Base-by-base conservation (phyloP, 2,113 vertebrate genomes). In the Xiphophorus couchianus region DNA sequence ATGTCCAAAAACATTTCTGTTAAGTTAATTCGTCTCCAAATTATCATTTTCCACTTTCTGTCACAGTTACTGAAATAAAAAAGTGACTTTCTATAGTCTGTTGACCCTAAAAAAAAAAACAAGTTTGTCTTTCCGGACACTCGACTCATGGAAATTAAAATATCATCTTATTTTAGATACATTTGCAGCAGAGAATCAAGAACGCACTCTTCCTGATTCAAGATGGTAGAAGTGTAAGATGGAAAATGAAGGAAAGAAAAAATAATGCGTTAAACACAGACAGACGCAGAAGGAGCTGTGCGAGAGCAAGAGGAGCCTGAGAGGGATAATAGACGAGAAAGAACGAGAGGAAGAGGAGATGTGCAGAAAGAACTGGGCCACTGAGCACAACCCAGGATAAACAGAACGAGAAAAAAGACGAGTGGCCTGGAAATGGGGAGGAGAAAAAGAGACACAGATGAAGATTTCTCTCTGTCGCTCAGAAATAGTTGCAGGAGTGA, bases 291-390 rank as follows among this genome's bases (percentile, higher is more conserved):
- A 60, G 76, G 31, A 79, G 69, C 1, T 2, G 3, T 67, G 68
- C 58, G 29, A 67, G 39, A 80, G 71, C 33, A 17, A 74, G 42
- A 51, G 64, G 44, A 44, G 62, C 67, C 79, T 72, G 60, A 83
- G 48, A 76, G 66, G 48, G 76, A 42, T 31, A 0, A 14, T 29
- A 31, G 54, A 60, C 66, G 72, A 69, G 80, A 77, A 76, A 80
- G 37, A 72, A 81, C 75, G 76, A 79, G 73, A 80, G 37, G 70
- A 81, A 77, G 76, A 76, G 73, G 69, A 83, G 65, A 83, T 73
- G 73, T 78, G 82, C 83, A 89, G 80, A 90, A 85, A 91, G 78
- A 91, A 88, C 80, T 92, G 88, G 91, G 88, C 89, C 88, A 88
- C 76, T 84, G 91, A 89, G 80, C 77, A 83, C 83, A 88, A 86